phyloP scores from a whole-genome alignment of 1,140 invertebrate species.

The Cylas formicarius region DNA sequence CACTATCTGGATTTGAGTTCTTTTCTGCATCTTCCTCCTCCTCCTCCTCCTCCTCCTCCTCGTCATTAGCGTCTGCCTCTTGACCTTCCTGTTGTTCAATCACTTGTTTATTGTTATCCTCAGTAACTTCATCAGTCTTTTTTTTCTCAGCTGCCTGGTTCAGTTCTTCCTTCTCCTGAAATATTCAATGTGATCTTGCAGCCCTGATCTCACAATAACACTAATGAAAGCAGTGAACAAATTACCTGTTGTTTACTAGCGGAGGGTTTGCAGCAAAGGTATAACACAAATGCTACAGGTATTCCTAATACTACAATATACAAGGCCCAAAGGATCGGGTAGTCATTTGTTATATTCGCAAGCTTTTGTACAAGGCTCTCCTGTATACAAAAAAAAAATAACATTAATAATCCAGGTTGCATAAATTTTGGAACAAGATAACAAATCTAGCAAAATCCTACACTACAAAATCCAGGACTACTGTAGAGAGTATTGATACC shows the following conservation, averaged over 20 bases:
- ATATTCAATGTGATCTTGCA: conserved; percentile 13
- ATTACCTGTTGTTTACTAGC: conserved; percentile 40
- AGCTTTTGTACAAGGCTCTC: conserved; percentile 74
- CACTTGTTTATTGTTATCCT: conserved; percentile 48
- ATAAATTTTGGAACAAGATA: neutral
- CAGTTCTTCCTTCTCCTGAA: conserved; percentile 38
- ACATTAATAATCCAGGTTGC: conserved; percentile 2
- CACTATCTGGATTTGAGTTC: conserved; percentile 33
- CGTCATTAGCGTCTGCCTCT: conserved; percentile 42
- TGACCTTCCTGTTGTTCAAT: conserved; percentile 41
- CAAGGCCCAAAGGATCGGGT: conserved; percentile 86
- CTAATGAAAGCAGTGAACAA: conserved; percentile 8
- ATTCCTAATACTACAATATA: conserved; percentile 76
- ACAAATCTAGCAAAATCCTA: neutral
- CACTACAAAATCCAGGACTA: neutral
- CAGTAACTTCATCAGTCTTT: conserved; percentile 53
- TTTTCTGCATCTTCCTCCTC: conserved; percentile 43
- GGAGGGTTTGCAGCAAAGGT: conserved; percentile 67
- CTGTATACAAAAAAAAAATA: conserved; percentile 54
- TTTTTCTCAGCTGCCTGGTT: conserved; percentile 45
- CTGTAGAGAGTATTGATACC: conserved; percentile 44
- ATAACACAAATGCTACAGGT: conserved; percentile 68
- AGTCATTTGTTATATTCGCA: conserved; percentile 73
- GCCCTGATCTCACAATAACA: conserved; percentile 11
- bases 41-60: conserved; percentile 46